phyloP scores from a whole-genome alignment of 2,797 vertebrate genomes.

The Coilia nasus region DNA sequence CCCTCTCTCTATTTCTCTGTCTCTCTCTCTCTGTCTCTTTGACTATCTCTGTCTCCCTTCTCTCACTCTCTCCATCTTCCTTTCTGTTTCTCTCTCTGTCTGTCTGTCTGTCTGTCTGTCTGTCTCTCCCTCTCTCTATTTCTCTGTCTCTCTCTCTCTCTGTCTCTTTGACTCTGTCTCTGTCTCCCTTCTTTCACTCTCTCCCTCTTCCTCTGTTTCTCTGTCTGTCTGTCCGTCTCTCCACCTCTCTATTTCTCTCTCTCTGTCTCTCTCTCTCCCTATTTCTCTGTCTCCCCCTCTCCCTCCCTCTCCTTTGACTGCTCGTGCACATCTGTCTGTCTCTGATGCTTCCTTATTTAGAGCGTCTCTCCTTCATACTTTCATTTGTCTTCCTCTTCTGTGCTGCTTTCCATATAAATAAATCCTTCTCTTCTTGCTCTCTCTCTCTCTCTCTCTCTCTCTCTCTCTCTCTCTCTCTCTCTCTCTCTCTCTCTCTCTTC shows the following conservation, averaged over 20 bases:
- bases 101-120: neutral
- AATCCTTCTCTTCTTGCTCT: neutral
- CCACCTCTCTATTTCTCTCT: neutral
- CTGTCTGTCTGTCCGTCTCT: no score
- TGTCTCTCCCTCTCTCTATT: no score
- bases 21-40: neutral
- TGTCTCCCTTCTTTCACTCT: no score
- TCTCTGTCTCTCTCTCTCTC: neutral
- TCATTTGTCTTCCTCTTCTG: no score
- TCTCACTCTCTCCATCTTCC: neutral
- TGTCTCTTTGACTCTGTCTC: neutral
- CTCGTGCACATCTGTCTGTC: no score
- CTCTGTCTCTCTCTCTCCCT: neutral
- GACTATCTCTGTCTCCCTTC: neutral
- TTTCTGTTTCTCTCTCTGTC: neutral
- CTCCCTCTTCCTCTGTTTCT: no score
- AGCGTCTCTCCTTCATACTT: no score
- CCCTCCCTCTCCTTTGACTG: no score
- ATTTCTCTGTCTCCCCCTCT: neutral
- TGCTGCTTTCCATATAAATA: neutral
- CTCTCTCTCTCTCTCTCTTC: neutral
- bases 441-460: no score
- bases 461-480: neutral
- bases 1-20: neutral
- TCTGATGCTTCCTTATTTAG: no score